Evolutionary conservation across 2,113 vertebrate species (phyloP), one percentile per base, ranked within the genome.

Genomic region (Vicugna pacos): DNA sequence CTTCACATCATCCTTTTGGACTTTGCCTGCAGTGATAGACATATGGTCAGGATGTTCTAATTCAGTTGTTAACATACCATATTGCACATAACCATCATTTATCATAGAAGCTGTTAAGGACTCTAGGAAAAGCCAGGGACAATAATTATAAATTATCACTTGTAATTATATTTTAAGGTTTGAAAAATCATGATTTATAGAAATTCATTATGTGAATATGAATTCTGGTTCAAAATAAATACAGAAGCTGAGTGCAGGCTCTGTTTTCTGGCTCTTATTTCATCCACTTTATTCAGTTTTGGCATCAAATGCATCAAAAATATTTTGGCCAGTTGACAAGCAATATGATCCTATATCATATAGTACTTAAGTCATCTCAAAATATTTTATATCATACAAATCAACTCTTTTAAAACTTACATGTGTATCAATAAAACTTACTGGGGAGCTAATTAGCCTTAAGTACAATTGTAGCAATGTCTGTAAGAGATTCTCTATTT

Each of bases 141-240:
- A 94, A 82, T 89, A 89, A 94, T 93, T 89, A 72, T 38, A 95
- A 96, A 82, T 90, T 79, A 81, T 26, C 73, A n/a, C 5, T 95
- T 42, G 12, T 69, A 16, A 88, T 94, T 81, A 42, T 48, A 75
- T 48, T 64, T 92, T 73, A 83, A 94, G 17, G 17, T 85, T 95
- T 83, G 73, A 76, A 72, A 84, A 95, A 90, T 67, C 22, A 69
- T 35, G 46, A 3, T 46, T 89, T 76, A 75, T 70, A 67, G 42
- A 77, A 50, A 89, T 58, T 85, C 60, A 91, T 72, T 91, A 88
- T 9, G 48, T 58, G 67, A 24, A 13, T 42, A 76, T 91, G 13
- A 80, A 2, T 22, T 91, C 2, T 52, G 91, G 13, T 52, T 88
- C n/a, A 85, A 76, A 85, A 81, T 48, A 84, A 85, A 28, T 22